phyloP scores from a whole-genome alignment of 2,113 vertebrate species.

The Empidonax traillii region DNA sequence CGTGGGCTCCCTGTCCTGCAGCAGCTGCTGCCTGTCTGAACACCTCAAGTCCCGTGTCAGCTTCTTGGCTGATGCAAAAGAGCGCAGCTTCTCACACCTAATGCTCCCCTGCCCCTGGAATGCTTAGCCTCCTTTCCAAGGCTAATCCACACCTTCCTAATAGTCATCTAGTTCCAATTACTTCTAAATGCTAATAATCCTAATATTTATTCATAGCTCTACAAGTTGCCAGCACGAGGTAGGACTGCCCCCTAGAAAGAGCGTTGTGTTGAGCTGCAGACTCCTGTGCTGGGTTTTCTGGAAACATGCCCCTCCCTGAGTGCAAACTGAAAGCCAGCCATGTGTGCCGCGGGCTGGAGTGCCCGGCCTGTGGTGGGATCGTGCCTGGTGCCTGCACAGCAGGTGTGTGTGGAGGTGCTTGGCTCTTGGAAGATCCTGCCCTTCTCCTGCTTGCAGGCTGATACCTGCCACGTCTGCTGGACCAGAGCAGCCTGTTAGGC shows the following conservation, averaged over 20 bases:
- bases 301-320: too few species aligned
- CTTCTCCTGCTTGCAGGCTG: neutral
- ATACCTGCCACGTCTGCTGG: neutral
- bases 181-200: neutral
- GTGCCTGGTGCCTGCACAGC: fast-evolving
- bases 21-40: too few species aligned
- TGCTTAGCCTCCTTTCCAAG: neutral
- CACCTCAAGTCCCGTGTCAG: neutral
- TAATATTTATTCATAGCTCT: neutral
- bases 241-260: neutral
- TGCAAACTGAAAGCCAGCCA: neutral
- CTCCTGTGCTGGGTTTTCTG: neutral
- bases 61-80: neutral
- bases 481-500: neutral
- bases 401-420: neutral
- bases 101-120: too few species aligned
- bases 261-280: fast-evolving
- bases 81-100: too few species aligned
- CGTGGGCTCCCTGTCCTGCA: fast-evolving
- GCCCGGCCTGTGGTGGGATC: fast-evolving
- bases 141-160: neutral
- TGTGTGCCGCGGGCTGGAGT: neutral
- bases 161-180: neutral
- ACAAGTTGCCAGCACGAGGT: too few species aligned
- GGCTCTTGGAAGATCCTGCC: neutral